Conservation (phyloP, 2,797 vertebrate genomes). For the Gymnodraco acuticeps region DNA sequence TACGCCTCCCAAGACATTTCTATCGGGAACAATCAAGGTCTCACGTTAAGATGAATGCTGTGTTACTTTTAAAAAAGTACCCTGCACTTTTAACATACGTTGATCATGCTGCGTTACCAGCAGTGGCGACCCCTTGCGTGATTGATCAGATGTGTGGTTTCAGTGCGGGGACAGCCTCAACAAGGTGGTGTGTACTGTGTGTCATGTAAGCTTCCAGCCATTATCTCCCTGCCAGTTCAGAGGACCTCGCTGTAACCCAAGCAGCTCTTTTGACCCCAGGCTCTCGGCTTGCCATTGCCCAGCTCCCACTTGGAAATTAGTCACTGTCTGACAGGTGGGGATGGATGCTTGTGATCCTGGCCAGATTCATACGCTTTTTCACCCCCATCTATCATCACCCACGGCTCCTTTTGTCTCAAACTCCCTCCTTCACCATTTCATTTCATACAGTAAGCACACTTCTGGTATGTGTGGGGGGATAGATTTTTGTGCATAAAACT, state of each 20-base stretch:
- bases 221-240: conserved; percentile 73
- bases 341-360: conserved; percentile 76
- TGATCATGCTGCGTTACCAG: conserved; percentile 20
- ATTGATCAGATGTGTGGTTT: conserved; percentile 70
- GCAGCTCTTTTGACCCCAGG: conserved; percentile 71
- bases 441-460: conserved; percentile 32
- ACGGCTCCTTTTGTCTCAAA: conserved; percentile 63
- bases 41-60: background rate
- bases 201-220: conserved; percentile 72
- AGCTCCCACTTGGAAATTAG: conserved; percentile 75
- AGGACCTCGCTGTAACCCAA: conserved; percentile 71
- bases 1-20: background rate
- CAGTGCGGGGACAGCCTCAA: conserved; percentile 49
- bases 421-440: conserved; percentile 49
- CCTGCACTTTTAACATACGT: conserved; percentile 11
- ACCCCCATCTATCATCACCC: conserved; percentile 75
- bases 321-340: conserved; percentile 79
- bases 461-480: conserved; percentile 27
- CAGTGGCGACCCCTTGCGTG: conserved; percentile 39
- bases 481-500: conserved; percentile 33
- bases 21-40: conserved; percentile 1
- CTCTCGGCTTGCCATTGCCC: conserved; percentile 65
- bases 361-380: conserved; percentile 73
- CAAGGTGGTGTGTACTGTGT: conserved; percentile 57
- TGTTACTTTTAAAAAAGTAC: conserved; percentile 23